Conservation (phyloP, 2,888 invertebrate species). For the Chalcis sispes region DNA sequence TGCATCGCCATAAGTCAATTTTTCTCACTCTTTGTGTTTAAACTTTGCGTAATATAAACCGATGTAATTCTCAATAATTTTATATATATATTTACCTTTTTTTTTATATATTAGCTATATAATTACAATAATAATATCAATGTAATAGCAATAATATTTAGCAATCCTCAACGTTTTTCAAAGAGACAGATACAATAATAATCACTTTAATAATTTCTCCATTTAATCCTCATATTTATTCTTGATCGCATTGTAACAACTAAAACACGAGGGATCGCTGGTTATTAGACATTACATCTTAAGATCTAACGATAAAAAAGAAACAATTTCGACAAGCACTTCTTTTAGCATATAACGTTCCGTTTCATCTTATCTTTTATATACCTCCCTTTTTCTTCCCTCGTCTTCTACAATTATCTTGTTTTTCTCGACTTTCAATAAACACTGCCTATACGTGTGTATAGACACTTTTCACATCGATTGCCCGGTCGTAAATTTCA, state of each 20-base stretch:
- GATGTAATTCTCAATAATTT: slow-evolving; percentile 55
- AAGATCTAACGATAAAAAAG: slow-evolving; percentile 70
- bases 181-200: slow-evolving; percentile 69
- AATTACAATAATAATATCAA: slow-evolving; percentile 63
- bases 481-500: slow-evolving; percentile 46
- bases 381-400: slow-evolving; percentile 3
- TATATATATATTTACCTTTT: slow-evolving; percentile 51
- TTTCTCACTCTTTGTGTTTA: slow-evolving; percentile 49
- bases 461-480: slow-evolving; percentile 55
- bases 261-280: slow-evolving; percentile 68
- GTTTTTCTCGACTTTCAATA: slow-evolving; percentile 38
- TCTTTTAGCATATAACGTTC: slow-evolving; percentile 46
- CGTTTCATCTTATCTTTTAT: slow-evolving; percentile 19
- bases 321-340: slow-evolving; percentile 67
- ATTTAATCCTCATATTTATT: slow-evolving; percentile 60
- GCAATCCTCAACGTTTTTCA: slow-evolving; percentile 71
- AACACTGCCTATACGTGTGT: slow-evolving; percentile 51
- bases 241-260: slow-evolving; percentile 66
- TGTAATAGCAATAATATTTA: slow-evolving; percentile 71
- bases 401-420: slow-evolving; percentile 13
- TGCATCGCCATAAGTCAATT: slow-evolving; percentile 61
- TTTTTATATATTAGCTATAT: slow-evolving; percentile 58
- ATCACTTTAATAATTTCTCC: slow-evolving; percentile 62
- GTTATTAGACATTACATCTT: slow-evolving; percentile 68
- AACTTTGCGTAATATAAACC: slow-evolving; percentile 58